Percentiles rank a stretch among this genome's conserved stretches.
Conservation (phyloP, 1,140 invertebrate genomes). For the Heliconius nattereri region DNA sequence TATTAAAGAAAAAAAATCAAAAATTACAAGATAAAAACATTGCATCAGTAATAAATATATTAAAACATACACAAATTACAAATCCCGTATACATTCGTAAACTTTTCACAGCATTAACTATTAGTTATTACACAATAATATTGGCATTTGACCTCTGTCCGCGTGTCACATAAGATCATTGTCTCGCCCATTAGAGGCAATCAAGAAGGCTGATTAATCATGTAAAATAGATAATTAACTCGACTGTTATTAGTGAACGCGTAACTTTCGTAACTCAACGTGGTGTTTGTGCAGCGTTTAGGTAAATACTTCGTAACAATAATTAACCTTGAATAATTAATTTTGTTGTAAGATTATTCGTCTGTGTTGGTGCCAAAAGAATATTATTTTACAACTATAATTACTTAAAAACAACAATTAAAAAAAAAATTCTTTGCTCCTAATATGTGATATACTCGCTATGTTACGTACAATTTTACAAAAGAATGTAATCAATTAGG, state of each 20-base stretch:
- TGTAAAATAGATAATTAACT: constrained; percentile 20
- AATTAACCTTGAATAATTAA: constrained; percentile 12
- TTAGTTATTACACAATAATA: constrained; percentile 21
- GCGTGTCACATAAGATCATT: constrained; percentile 16
- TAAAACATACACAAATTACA: not conserved
- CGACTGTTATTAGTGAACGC: not conserved
- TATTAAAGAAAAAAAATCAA: not conserved
- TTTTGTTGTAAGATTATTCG: not conserved
- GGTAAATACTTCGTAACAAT: not conserved
- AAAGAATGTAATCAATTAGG: too few species aligned
- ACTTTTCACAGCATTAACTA: not conserved
- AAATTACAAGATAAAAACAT: not conserved
- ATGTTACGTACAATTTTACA: too few species aligned
- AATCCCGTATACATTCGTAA: not conserved
- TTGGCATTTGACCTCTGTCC: constrained; percentile 21
- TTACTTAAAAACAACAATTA: too few species aligned
- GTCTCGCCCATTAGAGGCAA: constrained; percentile 20
- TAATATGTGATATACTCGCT: too few species aligned
- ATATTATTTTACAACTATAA: too few species aligned
- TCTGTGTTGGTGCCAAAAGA: not conserved
- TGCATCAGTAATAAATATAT: not conserved
- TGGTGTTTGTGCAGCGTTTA: not conserved
- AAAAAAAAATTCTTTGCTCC: too few species aligned
- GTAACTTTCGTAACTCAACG: constrained; percentile 9
- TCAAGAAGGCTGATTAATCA: constrained; percentile 31